phyloP scores from a whole-genome alignment of 2,797 vertebrate genomes.

The Sandelia bainsii region DNA sequence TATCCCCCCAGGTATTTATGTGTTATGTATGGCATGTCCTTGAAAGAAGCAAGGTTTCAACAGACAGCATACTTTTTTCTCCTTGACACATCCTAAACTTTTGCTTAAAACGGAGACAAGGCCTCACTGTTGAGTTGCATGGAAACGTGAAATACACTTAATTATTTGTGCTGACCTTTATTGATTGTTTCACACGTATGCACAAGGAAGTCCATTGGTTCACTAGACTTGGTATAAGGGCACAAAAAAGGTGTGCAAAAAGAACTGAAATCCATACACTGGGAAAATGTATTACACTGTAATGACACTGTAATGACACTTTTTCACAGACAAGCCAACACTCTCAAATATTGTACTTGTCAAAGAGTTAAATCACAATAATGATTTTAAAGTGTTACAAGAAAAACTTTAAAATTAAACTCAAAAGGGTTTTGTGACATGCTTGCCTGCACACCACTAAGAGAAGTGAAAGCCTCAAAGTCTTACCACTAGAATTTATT shows the following conservation, averaged over 20 bases:
- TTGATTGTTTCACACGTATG: conserved; percentile 39
- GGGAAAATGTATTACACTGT: conserved; percentile 21
- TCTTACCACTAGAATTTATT: conserved; percentile 62
- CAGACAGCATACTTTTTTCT: conserved; percentile 63
- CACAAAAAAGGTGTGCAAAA: conserved; percentile 23
- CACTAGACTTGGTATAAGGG: conserved; percentile 22
- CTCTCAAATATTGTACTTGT: conserved; percentile 20
- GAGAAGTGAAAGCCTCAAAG: conserved; percentile 56
- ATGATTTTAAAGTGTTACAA: conserved; percentile 3
- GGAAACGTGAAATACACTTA: conserved; percentile 63
- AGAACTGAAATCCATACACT: conserved; percentile 26
- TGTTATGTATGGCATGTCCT: conserved; percentile 81
- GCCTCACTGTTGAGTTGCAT: conserved; percentile 41
- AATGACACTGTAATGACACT: conserved; percentile 45
- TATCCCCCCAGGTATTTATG: conserved; percentile 78
- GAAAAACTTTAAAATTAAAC: conserved; percentile 32
- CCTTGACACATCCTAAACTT: conserved; percentile 61
- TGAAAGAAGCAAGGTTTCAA: conserved; percentile 80
- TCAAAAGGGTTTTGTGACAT: conserved; percentile 53
- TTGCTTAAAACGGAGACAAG: conserved; percentile 67
- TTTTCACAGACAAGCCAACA: conserved; percentile 49
- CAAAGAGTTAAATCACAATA: conserved; percentile 43
- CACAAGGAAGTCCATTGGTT: conserved; percentile 44
- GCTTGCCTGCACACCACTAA: conserved; percentile 40
- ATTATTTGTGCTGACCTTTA: conserved; percentile 72